These are phyloP conservation scores for Tipula helvola DNA, from an alignment of 2,888 invertebrate genomes.

Conservation along the genomic window DNA sequence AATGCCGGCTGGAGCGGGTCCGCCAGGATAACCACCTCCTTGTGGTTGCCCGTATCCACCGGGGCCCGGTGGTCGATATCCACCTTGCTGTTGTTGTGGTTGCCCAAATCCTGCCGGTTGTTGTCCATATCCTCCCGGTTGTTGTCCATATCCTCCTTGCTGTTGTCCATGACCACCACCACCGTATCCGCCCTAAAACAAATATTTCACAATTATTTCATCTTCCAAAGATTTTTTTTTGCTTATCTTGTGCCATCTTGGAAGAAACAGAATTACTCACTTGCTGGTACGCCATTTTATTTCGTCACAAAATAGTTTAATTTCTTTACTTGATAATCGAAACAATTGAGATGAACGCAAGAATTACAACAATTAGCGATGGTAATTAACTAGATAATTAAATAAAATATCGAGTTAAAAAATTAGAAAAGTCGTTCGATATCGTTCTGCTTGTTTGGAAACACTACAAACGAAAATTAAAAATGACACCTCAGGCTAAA, in stretches of 20 bases:
- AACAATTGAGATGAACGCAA: neutral
- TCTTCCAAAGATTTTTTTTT: neutral
- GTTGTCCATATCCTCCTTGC: neutral
- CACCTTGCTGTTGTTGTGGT: slow-evolving; percentile 5
- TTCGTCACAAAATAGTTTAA: neutral
- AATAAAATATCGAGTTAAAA: neutral
- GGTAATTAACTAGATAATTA: neutral
- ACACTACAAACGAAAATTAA: neutral
- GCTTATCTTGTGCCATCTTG: neutral
- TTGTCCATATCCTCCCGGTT: neutral
- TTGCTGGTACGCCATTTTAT: neutral
- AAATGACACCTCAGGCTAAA: neutral
- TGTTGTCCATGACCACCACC: neutral
- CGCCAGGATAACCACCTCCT: slow-evolving; percentile 20
- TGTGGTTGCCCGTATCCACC: slow-evolving; percentile 15
- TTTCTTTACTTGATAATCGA: neutral
- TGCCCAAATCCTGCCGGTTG: neutral
- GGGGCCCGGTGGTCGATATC: neutral
- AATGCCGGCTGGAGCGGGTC: slow-evolving; percentile 38
- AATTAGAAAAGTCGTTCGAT: neutral
- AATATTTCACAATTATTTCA: neutral
- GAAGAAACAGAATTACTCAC: neutral
- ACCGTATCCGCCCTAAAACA: neutral
- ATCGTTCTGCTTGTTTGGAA: neutral
- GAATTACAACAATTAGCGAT: neutral